These are phyloP conservation scores for Passerculus sandwichensis DNA, from an alignment of 2,797 vertebrate genomes.

Conservation along the genomic window DNA sequence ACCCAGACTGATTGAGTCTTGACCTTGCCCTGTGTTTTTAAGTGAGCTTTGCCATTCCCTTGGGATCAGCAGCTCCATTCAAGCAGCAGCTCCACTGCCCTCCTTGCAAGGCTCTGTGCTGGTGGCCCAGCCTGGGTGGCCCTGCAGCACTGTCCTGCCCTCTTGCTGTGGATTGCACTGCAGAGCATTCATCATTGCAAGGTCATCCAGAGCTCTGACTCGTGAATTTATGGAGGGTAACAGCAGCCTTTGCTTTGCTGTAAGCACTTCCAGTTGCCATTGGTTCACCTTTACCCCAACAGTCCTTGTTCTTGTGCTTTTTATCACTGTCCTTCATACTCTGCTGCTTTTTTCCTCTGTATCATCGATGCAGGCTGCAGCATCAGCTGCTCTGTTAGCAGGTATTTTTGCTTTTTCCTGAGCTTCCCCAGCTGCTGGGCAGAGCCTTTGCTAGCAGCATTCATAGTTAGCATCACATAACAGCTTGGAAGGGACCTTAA, in stretches of 20 bases:
- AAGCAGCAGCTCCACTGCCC: neutral
- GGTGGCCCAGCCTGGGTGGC: neutral
- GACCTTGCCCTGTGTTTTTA: neutral
- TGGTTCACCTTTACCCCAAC: neutral
- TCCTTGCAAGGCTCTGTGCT: neutral
- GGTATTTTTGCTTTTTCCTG: neutral
- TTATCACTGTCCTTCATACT: neutral
- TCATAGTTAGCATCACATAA: neutral
- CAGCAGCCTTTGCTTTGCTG: neutral
- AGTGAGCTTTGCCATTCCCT: neutral
- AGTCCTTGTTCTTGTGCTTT: neutral
- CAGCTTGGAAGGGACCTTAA: neutral
- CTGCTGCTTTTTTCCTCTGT: neutral
- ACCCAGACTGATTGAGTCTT: neutral
- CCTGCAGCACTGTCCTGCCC: neutral
- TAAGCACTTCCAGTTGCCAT: neutral
- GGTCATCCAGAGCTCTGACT: neutral
- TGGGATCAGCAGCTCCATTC: neutral
- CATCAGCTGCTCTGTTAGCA: neutral
- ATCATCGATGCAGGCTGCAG: neutral
- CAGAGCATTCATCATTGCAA: rapidly evolving
- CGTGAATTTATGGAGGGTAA: neutral
- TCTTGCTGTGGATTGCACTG: neutral
- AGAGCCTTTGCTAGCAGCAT: neutral
- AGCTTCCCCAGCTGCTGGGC: neutral